These are phyloP conservation scores for Porphyrio hochstetteri DNA, from an alignment of 2,113 vertebrate species.

Conservation along the genomic window DNA sequence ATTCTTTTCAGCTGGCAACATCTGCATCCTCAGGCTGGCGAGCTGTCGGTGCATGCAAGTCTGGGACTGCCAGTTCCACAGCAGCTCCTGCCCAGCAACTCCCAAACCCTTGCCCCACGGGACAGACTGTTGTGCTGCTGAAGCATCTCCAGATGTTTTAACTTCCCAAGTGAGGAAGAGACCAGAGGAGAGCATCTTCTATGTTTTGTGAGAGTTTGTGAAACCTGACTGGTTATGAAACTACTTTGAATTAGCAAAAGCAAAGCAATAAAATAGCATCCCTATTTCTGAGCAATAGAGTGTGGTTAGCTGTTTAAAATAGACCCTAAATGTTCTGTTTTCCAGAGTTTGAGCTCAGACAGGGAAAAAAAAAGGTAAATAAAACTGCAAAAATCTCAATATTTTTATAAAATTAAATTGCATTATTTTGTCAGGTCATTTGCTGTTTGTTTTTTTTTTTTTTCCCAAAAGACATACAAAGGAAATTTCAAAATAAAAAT, in stretches of 20 bases:
- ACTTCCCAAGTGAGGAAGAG: background rate
- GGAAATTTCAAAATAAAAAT: background rate
- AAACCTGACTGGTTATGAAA: background rate
- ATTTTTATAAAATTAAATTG: background rate
- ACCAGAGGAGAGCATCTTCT: background rate
- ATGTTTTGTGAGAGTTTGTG: background rate
- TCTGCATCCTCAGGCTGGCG: background rate
- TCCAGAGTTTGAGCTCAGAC: background rate
- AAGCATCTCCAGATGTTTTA: background rate
- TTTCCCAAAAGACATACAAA: background rate
- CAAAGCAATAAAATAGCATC: background rate
- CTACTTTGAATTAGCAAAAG: background rate
- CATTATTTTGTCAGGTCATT: background rate
- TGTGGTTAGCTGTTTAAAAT: background rate
- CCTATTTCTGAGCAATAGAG: background rate
- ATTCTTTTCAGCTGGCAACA: background rate
- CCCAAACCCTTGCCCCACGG: fast-evolving
- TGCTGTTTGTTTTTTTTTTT: background rate
- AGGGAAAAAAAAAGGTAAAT: background rate
- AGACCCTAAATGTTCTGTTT: background rate
- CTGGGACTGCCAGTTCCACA: background rate
- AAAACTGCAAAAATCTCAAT: background rate
- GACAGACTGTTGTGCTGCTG: fast-evolving
- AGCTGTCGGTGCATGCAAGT: fast-evolving
- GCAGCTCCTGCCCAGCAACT: background rate